phyloP scores from a whole-genome alignment of 1,140 invertebrate genomes.

The Heterodera schachtii region DNA sequence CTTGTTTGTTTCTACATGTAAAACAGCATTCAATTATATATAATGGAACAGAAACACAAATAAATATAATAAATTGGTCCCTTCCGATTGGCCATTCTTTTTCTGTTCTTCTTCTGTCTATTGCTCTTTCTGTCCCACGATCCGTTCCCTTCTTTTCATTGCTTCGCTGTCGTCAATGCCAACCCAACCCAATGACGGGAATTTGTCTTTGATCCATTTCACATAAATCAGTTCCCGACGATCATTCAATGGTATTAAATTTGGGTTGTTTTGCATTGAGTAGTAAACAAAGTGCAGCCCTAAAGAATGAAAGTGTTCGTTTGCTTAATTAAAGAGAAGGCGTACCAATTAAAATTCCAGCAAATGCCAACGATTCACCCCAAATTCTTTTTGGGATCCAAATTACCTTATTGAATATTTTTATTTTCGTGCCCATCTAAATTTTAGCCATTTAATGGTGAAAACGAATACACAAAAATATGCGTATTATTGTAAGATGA shows the following conservation, averaged over 20 bases:
- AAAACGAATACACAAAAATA: too few species aligned
- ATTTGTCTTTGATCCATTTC: conserved; percentile 7
- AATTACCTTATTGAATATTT: background rate
- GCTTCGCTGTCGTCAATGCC: conserved; percentile 10
- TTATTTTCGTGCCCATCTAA: background rate
- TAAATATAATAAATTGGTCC: too few species aligned
- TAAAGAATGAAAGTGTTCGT: background rate
- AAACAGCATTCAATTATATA: too few species aligned
- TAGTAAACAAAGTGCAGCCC: conserved; percentile 14
- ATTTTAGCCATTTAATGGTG: too few species aligned
- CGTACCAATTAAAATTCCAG: background rate
- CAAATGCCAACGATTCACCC: background rate
- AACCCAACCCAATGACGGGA: conserved; percentile 3
- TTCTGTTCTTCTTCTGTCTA: background rate
- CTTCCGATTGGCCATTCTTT: background rate
- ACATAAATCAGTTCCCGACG: conserved; percentile 6
- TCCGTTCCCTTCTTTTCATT: background rate
- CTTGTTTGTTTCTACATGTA: too few species aligned
- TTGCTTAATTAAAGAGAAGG: background rate
- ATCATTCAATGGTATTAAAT: background rate
- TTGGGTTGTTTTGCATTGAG: background rate
- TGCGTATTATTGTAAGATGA: too few species aligned
- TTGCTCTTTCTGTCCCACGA: background rate
- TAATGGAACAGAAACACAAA: too few species aligned
- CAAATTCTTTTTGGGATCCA: background rate